Conservation (phyloP, 2,113 vertebrate species). For the Pteropus alecto region DNA sequence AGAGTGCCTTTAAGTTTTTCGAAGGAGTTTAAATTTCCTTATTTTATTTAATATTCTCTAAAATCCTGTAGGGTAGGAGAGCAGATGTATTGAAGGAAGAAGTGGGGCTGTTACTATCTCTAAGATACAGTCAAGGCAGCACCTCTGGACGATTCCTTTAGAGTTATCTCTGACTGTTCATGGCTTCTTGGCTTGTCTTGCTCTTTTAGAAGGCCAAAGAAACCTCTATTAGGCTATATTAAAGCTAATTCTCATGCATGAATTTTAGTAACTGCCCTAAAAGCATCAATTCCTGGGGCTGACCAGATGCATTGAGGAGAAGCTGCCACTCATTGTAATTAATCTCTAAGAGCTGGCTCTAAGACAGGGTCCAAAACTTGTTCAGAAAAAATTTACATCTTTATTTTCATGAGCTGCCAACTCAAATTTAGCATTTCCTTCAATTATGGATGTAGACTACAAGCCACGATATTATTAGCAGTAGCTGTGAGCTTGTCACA, state of each 20-base stretch:
- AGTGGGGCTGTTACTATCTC: neutral
- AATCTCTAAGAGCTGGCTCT: neutral
- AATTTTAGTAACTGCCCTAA: neutral
- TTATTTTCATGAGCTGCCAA: neutral
- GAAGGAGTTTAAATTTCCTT: neutral
- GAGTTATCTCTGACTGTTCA: neutral
- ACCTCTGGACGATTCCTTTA: neutral
- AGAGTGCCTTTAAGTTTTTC: neutral
- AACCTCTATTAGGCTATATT: neutral
- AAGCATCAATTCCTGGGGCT: neutral
- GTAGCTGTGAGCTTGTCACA: neutral
- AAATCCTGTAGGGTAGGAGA: neutral
- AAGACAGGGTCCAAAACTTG: neutral
- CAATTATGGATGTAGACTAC: neutral
- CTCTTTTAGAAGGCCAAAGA: neutral
- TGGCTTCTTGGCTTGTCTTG: neutral
- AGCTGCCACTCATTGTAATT: neutral
- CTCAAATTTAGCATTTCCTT: slow-evolving; percentile 1
- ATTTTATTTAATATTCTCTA: neutral
- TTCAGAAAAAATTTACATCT: neutral
- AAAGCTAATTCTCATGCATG: neutral
- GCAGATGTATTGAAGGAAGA: neutral
- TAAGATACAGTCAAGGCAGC: neutral
- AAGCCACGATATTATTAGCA: neutral
- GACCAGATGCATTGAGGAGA: neutral